A percentile compares a stretch with the other conserved stretches of the same genome.
Evolutionary conservation across 2,888 invertebrate genomes (phyloP).

Genomic region (Mellilla xanthometata): DNA sequence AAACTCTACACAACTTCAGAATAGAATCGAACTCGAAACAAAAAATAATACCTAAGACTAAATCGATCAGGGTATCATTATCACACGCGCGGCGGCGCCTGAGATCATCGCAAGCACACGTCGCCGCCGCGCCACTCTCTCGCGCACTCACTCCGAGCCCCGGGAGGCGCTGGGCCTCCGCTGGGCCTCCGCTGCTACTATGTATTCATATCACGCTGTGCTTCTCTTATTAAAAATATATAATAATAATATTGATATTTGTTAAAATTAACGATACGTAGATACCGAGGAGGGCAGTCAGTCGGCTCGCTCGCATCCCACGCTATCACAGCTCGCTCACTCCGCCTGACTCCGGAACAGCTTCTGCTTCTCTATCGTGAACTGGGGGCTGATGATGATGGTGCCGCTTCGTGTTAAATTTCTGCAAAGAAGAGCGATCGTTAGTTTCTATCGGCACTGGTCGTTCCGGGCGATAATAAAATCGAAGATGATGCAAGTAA

Average conservation of each 20-base stretch:
- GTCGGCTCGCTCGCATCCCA: conserved; percentile 71
- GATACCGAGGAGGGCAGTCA: conserved; percentile 79
- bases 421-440: conserved; percentile 73
- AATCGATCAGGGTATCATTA: conserved; percentile 71
- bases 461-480: too few relatives aligned
- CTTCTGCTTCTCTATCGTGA: conserved; percentile 95
- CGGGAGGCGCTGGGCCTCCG: conserved; percentile 19
- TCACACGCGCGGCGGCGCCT: conserved; percentile 75
- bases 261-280: conserved; percentile 79
- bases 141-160: conserved; percentile 2
- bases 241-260: conserved; percentile 82
- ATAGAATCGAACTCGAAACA: conserved; percentile 79
- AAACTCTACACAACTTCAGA: conserved; percentile 76
- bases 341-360: conserved; percentile 89
- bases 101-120: conserved; percentile 69
- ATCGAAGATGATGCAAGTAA: too few relatives aligned
- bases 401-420: conserved; percentile 93
- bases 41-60: conserved; percentile 78
- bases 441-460: conserved; percentile 31
- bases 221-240: conserved; percentile 82
- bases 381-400: conserved; percentile 94
- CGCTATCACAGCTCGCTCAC: conserved; percentile 59
- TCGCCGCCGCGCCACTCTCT: conserved; percentile 59
- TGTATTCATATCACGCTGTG: conserved; percentile 83
- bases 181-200: conserved; percentile 54